Conservation (phyloP, 2,888 invertebrate species). For the Tipula unca region DNA sequence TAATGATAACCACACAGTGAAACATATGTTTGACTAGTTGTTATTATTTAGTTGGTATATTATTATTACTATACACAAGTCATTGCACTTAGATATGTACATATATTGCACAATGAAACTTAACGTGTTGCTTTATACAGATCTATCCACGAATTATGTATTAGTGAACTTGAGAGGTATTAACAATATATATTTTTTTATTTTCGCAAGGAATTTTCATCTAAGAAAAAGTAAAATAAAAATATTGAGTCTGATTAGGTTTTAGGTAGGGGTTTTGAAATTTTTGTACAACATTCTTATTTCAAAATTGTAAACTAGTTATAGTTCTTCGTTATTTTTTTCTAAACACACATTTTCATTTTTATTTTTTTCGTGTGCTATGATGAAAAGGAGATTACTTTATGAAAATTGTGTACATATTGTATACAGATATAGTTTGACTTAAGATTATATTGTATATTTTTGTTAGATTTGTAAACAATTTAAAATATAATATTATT, state of each 20-base stretch:
- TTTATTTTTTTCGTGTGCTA: too few relatives aligned
- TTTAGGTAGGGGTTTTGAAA: background rate
- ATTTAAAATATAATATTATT: too few relatives aligned
- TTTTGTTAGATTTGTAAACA: too few relatives aligned
- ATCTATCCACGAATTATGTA: background rate
- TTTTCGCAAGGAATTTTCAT: background rate
- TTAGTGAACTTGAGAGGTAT: background rate
- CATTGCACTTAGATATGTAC: background rate
- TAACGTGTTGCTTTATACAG: background rate
- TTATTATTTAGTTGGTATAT: background rate
- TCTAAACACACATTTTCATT: background rate
- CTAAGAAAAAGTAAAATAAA: background rate
- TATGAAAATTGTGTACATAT: background rate
- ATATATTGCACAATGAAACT: background rate
- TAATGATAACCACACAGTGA: background rate
- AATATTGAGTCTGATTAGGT: background rate
- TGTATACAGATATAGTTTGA: too few relatives aligned
- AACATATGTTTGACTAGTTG: background rate
- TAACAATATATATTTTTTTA: background rate
- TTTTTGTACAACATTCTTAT: background rate
- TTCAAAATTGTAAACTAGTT: background rate
- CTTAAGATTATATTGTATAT: too few relatives aligned
- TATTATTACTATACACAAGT: background rate
- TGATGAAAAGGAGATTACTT: background rate
- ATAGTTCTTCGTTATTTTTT: background rate